These are phyloP conservation scores for Emydocephalus ijimae DNA, from an alignment of 2,113 vertebrate genomes.

Conservation along the genomic window DNA sequence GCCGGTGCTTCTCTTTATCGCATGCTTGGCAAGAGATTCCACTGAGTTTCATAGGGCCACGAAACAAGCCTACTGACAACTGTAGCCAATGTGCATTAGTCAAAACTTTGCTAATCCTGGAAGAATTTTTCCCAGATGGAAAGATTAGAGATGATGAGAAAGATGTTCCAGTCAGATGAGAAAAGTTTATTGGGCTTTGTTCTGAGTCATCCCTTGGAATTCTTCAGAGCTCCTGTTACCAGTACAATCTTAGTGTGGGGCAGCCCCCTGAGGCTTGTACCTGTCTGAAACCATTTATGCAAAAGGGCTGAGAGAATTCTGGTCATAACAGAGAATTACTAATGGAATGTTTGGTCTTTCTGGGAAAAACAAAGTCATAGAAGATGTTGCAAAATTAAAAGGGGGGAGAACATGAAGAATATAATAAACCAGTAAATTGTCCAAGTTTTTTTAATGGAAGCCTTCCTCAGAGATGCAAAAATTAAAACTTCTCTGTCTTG, in stretches of 20 bases:
- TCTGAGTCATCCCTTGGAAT: background rate
- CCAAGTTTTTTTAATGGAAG: background rate
- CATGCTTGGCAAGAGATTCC: background rate
- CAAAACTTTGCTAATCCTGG: background rate
- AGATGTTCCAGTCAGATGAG: background rate
- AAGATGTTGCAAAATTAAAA: background rate
- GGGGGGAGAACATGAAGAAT: background rate
- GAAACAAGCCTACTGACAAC: background rate
- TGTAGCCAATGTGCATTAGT: background rate
- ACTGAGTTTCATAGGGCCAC: background rate
- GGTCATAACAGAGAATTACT: background rate
- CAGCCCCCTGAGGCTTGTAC: background rate
- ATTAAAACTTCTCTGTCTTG: background rate
- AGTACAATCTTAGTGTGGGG: background rate
- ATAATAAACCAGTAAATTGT: background rate
- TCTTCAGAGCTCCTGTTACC: background rate
- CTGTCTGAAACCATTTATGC: background rate
- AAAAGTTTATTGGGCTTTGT: background rate
- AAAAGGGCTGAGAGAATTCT: background rate
- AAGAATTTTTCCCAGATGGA: background rate
- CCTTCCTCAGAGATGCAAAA: background rate
- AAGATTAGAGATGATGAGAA: background rate
- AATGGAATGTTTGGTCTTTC: background rate
- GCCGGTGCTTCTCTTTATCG: background rate
- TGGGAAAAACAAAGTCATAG: background rate